Evolutionary conservation across 2,888 invertebrate species (phyloP).

Genomic region (Athalia rosae): DNA sequence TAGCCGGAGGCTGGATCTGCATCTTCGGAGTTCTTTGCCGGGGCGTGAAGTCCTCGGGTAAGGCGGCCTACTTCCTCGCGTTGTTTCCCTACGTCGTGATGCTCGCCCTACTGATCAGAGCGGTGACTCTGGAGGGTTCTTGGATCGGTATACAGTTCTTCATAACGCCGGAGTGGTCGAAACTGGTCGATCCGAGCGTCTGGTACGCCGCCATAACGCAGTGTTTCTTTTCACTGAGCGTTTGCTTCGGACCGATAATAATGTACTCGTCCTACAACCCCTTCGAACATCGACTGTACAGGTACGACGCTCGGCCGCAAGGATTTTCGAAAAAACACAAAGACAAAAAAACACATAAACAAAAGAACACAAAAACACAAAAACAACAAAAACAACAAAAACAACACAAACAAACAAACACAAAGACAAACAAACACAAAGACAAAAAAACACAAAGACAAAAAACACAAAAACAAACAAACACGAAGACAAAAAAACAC

Average conservation of each 20-base stretch:
- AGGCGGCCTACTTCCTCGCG: constrained; percentile 92
- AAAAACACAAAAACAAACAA: too few relatives aligned
- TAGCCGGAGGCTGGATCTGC: constrained; percentile 81
- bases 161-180: constrained; percentile 85
- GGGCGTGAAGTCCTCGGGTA: constrained; percentile 87
- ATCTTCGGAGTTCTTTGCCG: constrained; percentile 82
- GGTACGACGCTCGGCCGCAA: constrained; percentile 75
- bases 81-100: constrained; percentile 89
- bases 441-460: too few relatives aligned
- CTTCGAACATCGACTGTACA: constrained; percentile 82
- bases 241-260: constrained; percentile 84
- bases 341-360: too few relatives aligned
- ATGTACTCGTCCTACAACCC: constrained; percentile 88
- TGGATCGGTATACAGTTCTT: constrained; percentile 85
- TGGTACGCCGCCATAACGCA: constrained; percentile 88
- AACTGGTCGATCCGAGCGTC: constrained; percentile 82
- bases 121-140: constrained; percentile 82
- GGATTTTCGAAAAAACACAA: neutral
- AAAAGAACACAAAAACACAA: too few relatives aligned
- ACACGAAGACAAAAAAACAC: too few relatives aligned
- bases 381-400: too few relatives aligned
- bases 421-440: too few relatives aligned
- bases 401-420: too few relatives aligned
- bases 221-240: constrained; percentile 86
- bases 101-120: constrained; percentile 82